Conservation (phyloP, 2,888 invertebrate species). For the Cistogaster globosa region DNA sequence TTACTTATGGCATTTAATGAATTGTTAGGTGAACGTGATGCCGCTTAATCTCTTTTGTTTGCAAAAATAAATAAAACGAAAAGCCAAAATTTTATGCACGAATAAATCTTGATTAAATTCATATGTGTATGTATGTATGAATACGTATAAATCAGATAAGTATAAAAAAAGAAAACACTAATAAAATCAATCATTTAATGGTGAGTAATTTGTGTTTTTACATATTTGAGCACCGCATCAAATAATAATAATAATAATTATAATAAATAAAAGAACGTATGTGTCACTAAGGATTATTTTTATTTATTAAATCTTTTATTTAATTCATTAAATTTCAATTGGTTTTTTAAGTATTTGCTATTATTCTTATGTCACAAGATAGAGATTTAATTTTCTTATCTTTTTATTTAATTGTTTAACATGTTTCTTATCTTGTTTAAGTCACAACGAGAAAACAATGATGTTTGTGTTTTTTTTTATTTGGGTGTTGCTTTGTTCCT, state of each 20-base stretch:
- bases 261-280: not conserved
- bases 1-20: constrained; percentile 65
- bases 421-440: constrained; percentile 71
- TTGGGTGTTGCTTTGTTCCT: constrained; percentile 10
- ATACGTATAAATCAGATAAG: not conserved
- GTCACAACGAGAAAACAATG: constrained; percentile 55
- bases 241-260: not conserved
- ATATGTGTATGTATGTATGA: constrained; percentile 16
- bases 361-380: not conserved
- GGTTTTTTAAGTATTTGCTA: not conserved
- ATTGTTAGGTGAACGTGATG: constrained; percentile 61
- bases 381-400: constrained; percentile 48
- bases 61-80: not conserved
- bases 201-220: constrained; percentile 51
- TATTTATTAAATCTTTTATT: constrained; percentile 6
- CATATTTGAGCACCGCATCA: not conserved
- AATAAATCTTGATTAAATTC: constrained; percentile 61
- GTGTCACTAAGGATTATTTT: not conserved
- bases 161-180: constrained; percentile 5
- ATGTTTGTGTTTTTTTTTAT: constrained; percentile 14
- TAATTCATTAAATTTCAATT: not conserved
- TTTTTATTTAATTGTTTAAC: constrained; percentile 65
- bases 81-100: not conserved
- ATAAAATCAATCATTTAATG: constrained; percentile 31
- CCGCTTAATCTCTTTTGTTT: constrained; percentile 46